Percentiles rank a stretch among this genome's conserved stretches.
Conservation (phyloP, 1,140 invertebrate species). For the Oncopodura yosiiana region DNA sequence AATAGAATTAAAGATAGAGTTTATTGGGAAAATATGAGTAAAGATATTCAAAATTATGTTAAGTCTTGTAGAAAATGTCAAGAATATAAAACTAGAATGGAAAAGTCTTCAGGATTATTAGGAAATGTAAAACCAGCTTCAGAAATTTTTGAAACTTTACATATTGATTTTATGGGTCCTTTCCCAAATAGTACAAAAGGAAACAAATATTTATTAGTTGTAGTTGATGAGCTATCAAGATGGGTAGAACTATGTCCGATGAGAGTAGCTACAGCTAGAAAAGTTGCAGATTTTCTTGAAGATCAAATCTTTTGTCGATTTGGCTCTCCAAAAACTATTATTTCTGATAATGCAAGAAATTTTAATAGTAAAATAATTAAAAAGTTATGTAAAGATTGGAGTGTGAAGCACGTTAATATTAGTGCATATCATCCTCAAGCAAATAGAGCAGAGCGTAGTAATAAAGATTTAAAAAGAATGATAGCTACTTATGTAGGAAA, state of each 20-base stretch:
- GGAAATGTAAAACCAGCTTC: not conserved
- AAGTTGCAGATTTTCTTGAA: conserved; percentile 34
- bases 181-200: not conserved
- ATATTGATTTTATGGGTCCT: conserved; percentile 29
- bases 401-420: not conserved
- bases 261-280: conserved; percentile 35
- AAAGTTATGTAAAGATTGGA: conserved; percentile 4
- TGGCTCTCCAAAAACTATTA: conserved; percentile 36
- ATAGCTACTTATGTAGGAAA: conserved; percentile 37
- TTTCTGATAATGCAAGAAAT: conserved; percentile 10
- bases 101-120: conserved; percentile 3
- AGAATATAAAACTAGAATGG: not conserved
- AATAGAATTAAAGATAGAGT: conserved; percentile 8
- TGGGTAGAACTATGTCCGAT: conserved; percentile 30
- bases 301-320: conserved; percentile 35
- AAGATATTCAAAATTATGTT: conserved; percentile 12
- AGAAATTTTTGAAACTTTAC: conserved; percentile 14
- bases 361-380: conserved; percentile 7
- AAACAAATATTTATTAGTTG: conserved; percentile 4
- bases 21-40: conserved; percentile 20
- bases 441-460: conserved; percentile 41
- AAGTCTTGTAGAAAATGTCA: conserved; percentile 13
- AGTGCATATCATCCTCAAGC: conserved; percentile 39
- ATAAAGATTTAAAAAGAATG: conserved; percentile 40
- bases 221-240: conserved; percentile 11